Percentiles rank a stretch among this genome's conserved stretches.
Conservation (phyloP, 2,888 invertebrate genomes). For the Ophioninae sp. region DNA sequence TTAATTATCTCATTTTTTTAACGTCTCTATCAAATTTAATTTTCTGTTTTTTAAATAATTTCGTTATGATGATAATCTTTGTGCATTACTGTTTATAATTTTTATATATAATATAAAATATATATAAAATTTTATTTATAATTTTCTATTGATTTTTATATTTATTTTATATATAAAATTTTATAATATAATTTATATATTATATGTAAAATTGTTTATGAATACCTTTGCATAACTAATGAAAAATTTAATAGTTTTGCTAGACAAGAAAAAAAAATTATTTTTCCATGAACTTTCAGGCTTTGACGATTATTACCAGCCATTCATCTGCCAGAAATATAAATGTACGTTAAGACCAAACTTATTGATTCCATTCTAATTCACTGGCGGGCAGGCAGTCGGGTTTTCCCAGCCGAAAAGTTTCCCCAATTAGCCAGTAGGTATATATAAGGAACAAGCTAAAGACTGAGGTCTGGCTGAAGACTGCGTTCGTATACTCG, state of each 20-base stretch:
- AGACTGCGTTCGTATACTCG: constrained; percentile 29
- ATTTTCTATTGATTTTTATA: too few relatives aligned
- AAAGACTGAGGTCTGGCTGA: constrained; percentile 18
- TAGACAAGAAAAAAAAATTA: constrained; percentile 13
- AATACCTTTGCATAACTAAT: background rate
- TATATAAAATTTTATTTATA: too few relatives aligned
- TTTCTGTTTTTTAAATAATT: too few relatives aligned
- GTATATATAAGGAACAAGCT: constrained; percentile 38
- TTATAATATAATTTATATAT: too few relatives aligned
- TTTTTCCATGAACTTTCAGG: background rate
- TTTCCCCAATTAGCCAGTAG: constrained; percentile 70
- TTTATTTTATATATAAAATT: too few relatives aligned
- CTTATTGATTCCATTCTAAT: constrained; percentile 36
- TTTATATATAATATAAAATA: too few relatives aligned
- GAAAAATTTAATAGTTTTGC: constrained; percentile 16
- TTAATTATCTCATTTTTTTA: too few relatives aligned
- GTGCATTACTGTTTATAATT: too few relatives aligned
- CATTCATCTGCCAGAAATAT: constrained; percentile 46
- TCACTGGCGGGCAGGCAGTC: background rate
- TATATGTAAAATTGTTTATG: background rate
- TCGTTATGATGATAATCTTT: too few relatives aligned
- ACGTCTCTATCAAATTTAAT: too few relatives aligned
- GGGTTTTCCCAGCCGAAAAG: constrained; percentile 59
- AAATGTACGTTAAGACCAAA: constrained; percentile 19
- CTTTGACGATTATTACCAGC: constrained; percentile 47